Conservation (phyloP, 2,113 vertebrate species). For the Hippoglossus stenolepis region DNA sequence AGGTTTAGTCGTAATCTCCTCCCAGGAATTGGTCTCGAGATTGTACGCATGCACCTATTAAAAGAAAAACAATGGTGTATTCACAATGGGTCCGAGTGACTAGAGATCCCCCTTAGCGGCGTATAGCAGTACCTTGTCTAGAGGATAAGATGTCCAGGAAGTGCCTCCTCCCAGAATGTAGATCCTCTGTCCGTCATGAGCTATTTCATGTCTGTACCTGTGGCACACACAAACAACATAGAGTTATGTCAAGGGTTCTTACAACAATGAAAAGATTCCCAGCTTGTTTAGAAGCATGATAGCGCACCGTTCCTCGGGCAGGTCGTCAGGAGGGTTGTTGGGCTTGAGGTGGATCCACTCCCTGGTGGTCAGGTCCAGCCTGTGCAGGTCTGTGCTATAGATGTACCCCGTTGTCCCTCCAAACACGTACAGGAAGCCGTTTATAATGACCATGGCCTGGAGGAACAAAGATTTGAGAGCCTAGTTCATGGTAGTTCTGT, state of each 20-base stretch:
- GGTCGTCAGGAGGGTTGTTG: conserved; percentile 92
- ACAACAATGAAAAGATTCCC: not conserved
- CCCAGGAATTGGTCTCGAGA: conserved; percentile 98
- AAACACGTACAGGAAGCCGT: conserved; percentile 95
- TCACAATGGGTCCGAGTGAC: not conserved
- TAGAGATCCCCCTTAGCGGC: not conserved
- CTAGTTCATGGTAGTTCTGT: not conserved
- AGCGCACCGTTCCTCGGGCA: conserved; percentile 93
- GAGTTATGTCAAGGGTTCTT: not conserved
- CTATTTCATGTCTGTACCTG: conserved; percentile 98
- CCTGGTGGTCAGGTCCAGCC: conserved; percentile 93
- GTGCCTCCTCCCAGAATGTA: conserved; percentile 98
- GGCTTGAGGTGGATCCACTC: conserved; percentile 98
- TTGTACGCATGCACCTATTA: conserved; percentile 96
- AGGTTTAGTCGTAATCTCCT: conserved; percentile 94
- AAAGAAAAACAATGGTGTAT: not conserved
- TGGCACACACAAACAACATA: conserved; percentile 11
- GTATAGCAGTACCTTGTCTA: conserved; percentile 90
- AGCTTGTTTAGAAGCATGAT: not conserved
- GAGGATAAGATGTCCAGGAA: conserved; percentile 96
- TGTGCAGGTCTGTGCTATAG: conserved; percentile 97
- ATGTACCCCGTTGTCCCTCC: conserved; percentile 97
- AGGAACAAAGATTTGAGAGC: conserved; percentile 6
- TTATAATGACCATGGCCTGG: conserved; percentile 99
- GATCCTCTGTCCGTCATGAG: conserved; percentile 94